phyloP scores from a whole-genome alignment of 2,113 vertebrate species.

The Gymnogyps californianus region DNA sequence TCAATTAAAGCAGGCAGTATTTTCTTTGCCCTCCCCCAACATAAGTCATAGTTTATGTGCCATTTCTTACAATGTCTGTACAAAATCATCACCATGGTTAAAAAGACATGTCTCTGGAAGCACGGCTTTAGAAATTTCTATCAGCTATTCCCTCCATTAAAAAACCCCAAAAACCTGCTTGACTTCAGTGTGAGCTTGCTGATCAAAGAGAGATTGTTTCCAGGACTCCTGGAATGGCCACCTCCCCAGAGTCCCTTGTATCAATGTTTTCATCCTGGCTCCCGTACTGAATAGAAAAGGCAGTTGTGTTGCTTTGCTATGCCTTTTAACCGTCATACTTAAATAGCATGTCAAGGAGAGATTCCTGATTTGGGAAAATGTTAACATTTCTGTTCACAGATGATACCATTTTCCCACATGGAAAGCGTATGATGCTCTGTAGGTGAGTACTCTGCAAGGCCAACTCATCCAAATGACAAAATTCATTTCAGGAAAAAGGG shows the following conservation, averaged over 20 bases:
- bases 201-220: slow-evolving; percentile 30
- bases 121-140: slow-evolving; percentile 7
- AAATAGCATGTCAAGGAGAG: neutral
- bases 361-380: neutral
- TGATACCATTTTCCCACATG: neutral
- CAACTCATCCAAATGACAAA: neutral
- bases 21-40: neutral
- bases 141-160: neutral
- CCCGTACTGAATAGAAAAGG: neutral
- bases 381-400: neutral
- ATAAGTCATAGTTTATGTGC: neutral
- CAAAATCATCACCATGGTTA: slow-evolving; percentile 13
- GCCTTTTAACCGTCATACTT: neutral
- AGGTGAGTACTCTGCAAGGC: neutral
- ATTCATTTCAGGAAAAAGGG: neutral
- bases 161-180: neutral
- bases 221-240: neutral
- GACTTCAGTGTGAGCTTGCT: neutral
- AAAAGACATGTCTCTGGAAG: neutral
- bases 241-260: neutral
- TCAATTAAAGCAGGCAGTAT: neutral
- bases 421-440: neutral
- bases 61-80: neutral
- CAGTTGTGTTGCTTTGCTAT: neutral
- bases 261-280: neutral